Conservation (phyloP, 2,888 invertebrate genomes). For the Parnassius orleans region DNA sequence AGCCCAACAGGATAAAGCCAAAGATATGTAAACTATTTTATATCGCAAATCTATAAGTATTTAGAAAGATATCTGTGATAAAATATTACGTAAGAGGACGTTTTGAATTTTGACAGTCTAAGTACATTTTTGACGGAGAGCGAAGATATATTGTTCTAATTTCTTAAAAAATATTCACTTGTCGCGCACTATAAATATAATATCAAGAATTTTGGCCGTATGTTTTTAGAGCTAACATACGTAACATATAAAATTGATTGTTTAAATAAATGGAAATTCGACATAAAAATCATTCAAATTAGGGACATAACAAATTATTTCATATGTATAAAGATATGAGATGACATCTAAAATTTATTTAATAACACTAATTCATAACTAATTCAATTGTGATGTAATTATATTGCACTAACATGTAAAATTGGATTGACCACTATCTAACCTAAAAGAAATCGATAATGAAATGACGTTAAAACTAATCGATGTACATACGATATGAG, state of each 20-base stretch:
- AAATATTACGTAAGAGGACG: slow-evolving; percentile 22
- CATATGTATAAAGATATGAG: not conserved
- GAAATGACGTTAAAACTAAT: slow-evolving; percentile 45
- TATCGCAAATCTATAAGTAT: not conserved
- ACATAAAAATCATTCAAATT: not conserved
- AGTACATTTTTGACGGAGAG: slow-evolving; percentile 23
- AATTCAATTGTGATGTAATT: slow-evolving; percentile 4
- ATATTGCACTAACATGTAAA: slow-evolving; percentile 26
- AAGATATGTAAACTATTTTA: not conserved
- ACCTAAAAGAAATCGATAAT: slow-evolving; percentile 32
- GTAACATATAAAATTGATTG: not conserved
- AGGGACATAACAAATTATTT: no score
- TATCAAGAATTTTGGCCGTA: not conserved
- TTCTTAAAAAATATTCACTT: not conserved
- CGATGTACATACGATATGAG: slow-evolving; percentile 69
- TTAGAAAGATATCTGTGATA: not conserved
- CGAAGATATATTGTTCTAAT: not conserved
- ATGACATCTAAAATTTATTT: slow-evolving; percentile 6
- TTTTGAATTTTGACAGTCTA: slow-evolving; percentile 27
- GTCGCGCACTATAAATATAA: not conserved
- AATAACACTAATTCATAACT: slow-evolving; percentile 8
- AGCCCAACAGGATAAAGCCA: slow-evolving; percentile 9
- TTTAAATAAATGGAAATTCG: no score
- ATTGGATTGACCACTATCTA: slow-evolving; percentile 18
- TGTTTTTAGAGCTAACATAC: not conserved